Percentiles rank a stretch among this genome's conserved stretches.
Conservation (phyloP, 2,888 invertebrate species). For the Physocephala rufipes region DNA sequence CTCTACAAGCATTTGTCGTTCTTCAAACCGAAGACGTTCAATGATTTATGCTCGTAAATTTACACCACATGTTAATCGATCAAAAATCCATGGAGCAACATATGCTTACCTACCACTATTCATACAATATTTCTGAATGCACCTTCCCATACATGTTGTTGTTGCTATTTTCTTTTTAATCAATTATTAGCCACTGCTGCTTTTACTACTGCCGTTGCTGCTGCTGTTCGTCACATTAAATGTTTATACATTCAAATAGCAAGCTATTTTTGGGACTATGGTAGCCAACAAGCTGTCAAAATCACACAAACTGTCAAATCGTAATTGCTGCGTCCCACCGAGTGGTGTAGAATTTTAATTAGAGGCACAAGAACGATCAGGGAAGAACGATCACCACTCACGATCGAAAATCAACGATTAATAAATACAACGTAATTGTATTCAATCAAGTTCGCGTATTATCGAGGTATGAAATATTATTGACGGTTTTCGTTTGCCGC, state of each 20-base stretch:
- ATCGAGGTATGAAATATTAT: neutral
- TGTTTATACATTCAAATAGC: constrained; percentile 62
- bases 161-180: neutral
- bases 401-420: too few relatives aligned
- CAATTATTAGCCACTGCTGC: neutral
- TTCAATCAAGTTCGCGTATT: neutral
- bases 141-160: too few relatives aligned
- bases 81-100: constrained; percentile 42
- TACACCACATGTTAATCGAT: constrained; percentile 58
- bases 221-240: constrained; percentile 54
- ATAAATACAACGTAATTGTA: neutral
- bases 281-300: constrained; percentile 62
- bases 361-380: neutral
- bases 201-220: neutral
- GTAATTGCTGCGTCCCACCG: constrained; percentile 59
- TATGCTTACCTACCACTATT: constrained; percentile 20
- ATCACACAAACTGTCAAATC: constrained; percentile 60
- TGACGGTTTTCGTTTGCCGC: too few relatives aligned
- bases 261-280: constrained; percentile 59
- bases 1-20: too few relatives aligned
- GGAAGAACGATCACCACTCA: too few relatives aligned
- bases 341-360: constrained; percentile 60
- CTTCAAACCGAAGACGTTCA: too few relatives aligned
- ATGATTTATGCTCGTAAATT: constrained; percentile 62
- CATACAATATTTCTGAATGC: neutral